Base-by-base conservation (phyloP, 35 echinoderm and acorn worm genomes). In the Apostichopus californicus region DNA sequence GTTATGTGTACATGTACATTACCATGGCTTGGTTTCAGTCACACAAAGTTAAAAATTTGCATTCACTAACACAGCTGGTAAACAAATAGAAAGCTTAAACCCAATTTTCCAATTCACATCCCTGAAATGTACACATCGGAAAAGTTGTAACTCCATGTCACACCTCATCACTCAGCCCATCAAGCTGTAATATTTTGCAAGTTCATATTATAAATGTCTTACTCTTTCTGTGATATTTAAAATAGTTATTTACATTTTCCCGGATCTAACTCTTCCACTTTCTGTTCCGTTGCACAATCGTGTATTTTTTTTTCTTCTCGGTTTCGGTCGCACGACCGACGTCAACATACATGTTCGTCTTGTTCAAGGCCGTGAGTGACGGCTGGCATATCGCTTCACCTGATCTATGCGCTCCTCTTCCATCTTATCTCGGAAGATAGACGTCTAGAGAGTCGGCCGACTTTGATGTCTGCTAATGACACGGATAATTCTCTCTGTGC, bases 401-500 rank as follows among this genome's bases (percentile, higher is more conserved):
- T 61, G 58, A 61, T 75, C 71, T 75, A 18, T 22, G 14, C n/a
- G 6, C 3, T 46, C 2, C 34, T 46, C 71, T 75, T 75, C 13
- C 71, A 18, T 18, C 71, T 75, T 75, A 75, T 7, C 17, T 18
- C 71, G n/a, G 71, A 75, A 68, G 3, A 18, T 18, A 68, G 64
- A 11, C 64, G 64, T 68, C 71, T 75, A 8, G 71, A 75, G 71
- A 73, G 71, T 20, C 71, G 71, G 71, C 5, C n/a, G 71, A 75
- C 71, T 75, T 75, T 75, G 71, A 75, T 18, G 71, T 75, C 71
- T 75, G 17, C 71, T 75, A 75, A 75, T 75, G 71, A 75, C 71
- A 18, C 21, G 17, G 71, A 75, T 75, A 75, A 75, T 75, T 75
- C 71, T 22, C 21, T 22, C 15, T 18, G n/a, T 20, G 71, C 14